Evolutionary conservation across 2,888 invertebrate genomes (phyloP).

Genomic region (Cremastinae sp.): DNA sequence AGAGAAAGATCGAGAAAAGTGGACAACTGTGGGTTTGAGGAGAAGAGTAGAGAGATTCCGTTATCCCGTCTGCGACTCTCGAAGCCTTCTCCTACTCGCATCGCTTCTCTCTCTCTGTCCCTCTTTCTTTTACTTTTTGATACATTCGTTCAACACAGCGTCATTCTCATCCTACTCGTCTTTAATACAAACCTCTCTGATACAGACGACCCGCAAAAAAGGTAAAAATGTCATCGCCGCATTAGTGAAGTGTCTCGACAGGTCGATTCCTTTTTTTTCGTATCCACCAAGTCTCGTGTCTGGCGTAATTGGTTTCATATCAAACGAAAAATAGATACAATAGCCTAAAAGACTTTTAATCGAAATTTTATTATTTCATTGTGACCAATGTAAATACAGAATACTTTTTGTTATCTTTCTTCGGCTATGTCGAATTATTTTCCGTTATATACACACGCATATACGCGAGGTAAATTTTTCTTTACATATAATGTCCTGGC

Average conservation of each 20-base stretch:
- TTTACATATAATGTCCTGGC: too few species aligned
- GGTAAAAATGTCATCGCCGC: slow-evolving; percentile 16
- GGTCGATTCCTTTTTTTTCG: slow-evolving; percentile 3
- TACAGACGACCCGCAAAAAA: slow-evolving; percentile 48
- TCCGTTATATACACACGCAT: too few species aligned
- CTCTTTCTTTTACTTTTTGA: slow-evolving; percentile 29
- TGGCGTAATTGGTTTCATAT: background rate
- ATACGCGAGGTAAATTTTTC: too few species aligned
- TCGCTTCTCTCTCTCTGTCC: too few species aligned
- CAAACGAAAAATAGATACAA: background rate
- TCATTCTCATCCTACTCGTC: slow-evolving; percentile 40
- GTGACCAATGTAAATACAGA: too few species aligned
- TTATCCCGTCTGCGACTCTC: slow-evolving; percentile 20
- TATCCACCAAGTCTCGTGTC: background rate
- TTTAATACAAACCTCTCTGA: slow-evolving; percentile 6
- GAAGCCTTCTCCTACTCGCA: too few species aligned
- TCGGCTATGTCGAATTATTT: too few species aligned
- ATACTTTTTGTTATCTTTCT: too few species aligned
- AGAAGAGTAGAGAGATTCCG: slow-evolving; percentile 9
- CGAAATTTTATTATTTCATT: too few species aligned
- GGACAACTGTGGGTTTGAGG: slow-evolving; percentile 15
- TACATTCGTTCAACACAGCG: slow-evolving; percentile 20
- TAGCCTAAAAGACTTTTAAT: too few species aligned
- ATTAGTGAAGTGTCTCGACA: slow-evolving; percentile 26
- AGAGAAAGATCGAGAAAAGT: slow-evolving; percentile 33